Percentiles rank a stretch among this genome's conserved stretches.
Conservation (phyloP, 2,113 vertebrate species). For the Melospiza georgiana region DNA sequence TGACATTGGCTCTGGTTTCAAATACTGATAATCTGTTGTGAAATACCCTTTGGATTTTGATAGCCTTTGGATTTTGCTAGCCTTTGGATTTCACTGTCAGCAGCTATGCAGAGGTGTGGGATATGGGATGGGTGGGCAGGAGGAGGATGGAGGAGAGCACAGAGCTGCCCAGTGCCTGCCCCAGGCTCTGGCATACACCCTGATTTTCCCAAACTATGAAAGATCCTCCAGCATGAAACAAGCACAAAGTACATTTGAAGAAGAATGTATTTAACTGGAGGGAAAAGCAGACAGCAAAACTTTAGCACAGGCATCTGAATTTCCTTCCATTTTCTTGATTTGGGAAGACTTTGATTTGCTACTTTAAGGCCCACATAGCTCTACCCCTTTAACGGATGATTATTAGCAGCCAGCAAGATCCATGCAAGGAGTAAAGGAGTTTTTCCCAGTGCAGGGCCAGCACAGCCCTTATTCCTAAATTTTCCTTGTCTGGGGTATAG, state of each 20-base stretch:
- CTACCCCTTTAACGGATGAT: neutral
- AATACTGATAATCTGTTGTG: neutral
- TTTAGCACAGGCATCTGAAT: neutral
- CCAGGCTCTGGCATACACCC: too few relatives aligned
- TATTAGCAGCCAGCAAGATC: neutral
- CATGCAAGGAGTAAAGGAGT: neutral
- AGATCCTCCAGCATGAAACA: neutral
- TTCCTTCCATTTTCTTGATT: conserved; percentile 5
- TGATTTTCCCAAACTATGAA: neutral
- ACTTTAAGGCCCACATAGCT: neutral
- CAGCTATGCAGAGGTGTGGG: neutral
- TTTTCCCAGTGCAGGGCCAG: neutral
- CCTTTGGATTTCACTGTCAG: neutral
- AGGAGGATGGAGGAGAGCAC: neutral
- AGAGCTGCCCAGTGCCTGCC: neutral
- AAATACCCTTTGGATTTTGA: conserved; percentile 5
- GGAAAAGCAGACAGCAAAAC: neutral
- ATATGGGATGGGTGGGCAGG: accelerated
- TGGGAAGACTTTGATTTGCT: neutral
- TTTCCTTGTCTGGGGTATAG: neutral
- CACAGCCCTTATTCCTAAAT: neutral
- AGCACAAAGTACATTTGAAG: accelerated
- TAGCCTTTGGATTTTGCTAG: neutral
- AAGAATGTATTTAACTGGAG: neutral
- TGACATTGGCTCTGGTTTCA: conserved; percentile 35